These are phyloP conservation scores for Melanotaenia parkinsoni DNA, from an alignment of 2,797 vertebrate species.

Conservation along the genomic window DNA sequence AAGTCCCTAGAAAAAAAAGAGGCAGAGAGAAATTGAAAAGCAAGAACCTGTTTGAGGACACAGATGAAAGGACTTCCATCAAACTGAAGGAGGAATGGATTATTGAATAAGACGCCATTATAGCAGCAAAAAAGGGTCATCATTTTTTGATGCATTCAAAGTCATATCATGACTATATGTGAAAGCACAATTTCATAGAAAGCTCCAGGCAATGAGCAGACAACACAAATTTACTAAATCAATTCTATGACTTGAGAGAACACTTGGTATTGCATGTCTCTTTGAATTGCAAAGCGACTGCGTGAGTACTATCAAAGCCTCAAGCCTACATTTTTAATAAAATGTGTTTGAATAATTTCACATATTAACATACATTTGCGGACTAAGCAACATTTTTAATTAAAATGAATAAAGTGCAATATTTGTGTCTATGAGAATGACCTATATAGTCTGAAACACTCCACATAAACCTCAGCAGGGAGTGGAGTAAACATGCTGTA, in stretches of 20 bases:
- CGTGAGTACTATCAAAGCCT: slow-evolving; percentile 53
- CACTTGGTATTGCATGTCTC: slow-evolving; percentile 44
- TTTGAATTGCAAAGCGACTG: slow-evolving; percentile 63
- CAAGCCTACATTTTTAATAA: slow-evolving; percentile 61
- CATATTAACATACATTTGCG: slow-evolving; percentile 52
- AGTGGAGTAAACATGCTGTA: slow-evolving; percentile 5
- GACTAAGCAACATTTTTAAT: slow-evolving; percentile 54
- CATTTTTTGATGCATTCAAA: slow-evolving; percentile 27
- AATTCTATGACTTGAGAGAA: slow-evolving; percentile 50
- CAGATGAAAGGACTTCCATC: slow-evolving; percentile 45
- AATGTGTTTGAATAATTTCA: slow-evolving; percentile 54
- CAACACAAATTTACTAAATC: slow-evolving; percentile 56
- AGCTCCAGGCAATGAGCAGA: slow-evolving; percentile 36
- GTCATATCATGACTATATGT: slow-evolving; percentile 14
- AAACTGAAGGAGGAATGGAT: slow-evolving; percentile 23
- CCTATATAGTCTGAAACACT: slow-evolving; percentile 29
- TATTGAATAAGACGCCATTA: slow-evolving; percentile 28
- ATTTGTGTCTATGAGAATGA: slow-evolving; percentile 37
- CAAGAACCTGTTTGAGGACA: slow-evolving; percentile 27
- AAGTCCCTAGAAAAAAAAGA: slow-evolving; percentile 86
- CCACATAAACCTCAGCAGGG: slow-evolving; percentile 20
- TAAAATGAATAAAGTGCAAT: slow-evolving; percentile 54
- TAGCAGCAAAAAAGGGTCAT: slow-evolving; percentile 9
- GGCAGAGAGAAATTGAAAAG: slow-evolving; percentile 27
- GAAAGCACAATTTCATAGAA: slow-evolving; percentile 37